phyloP scores from a whole-genome alignment of 2,797 vertebrate species.

The Semaprochilodus insignis region DNA sequence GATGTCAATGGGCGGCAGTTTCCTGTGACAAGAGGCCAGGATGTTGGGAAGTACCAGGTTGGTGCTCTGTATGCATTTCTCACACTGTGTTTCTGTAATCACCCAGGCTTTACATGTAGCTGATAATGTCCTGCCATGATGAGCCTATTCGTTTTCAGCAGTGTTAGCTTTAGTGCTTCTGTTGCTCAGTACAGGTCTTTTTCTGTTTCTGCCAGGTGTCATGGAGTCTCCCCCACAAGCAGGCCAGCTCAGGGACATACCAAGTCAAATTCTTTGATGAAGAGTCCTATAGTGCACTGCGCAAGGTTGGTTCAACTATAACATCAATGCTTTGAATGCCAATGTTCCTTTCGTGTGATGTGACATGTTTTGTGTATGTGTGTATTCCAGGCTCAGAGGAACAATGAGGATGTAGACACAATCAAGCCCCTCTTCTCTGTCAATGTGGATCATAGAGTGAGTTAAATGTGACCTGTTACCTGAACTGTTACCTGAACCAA shows the following conservation, averaged over 20 bases:
- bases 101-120: too few relatives aligned
- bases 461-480: conserved; percentile 48
- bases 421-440: conserved; percentile 91
- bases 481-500: not conserved
- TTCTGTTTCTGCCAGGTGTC: conserved; percentile 80
- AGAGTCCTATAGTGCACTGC: conserved; percentile 90
- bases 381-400: conserved; percentile 87
- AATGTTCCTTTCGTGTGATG: not conserved
- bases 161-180: not conserved
- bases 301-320: conserved; percentile 79
- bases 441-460: conserved; percentile 91
- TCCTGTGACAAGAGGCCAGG: conserved; percentile 93
- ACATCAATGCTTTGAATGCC: not conserved
- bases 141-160: too few relatives aligned
- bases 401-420: conserved; percentile 87
- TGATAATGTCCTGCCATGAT: too few relatives aligned
- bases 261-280: conserved; percentile 94
- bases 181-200: not conserved
- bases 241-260: conserved; percentile 88
- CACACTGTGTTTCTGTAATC: not conserved
- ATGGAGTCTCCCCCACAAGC: conserved; percentile 92
- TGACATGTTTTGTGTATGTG: not conserved
- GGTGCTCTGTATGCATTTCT: not conserved
- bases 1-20: conserved; percentile 92
- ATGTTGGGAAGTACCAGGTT: conserved; percentile 92